Evolutionary conservation across 2,113 vertebrate species (phyloP).

Genomic region (Bufo bufo): DNA sequence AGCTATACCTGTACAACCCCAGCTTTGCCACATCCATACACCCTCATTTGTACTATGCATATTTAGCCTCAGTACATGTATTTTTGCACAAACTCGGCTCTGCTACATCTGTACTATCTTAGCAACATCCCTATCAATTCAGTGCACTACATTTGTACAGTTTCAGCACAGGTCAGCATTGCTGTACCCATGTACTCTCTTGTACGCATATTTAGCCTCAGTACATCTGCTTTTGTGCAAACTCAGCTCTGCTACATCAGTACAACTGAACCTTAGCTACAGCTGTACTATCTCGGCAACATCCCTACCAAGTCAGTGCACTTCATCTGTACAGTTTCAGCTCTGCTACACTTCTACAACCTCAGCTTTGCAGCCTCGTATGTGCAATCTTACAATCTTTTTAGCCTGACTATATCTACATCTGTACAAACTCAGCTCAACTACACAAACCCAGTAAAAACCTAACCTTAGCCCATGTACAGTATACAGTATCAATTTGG

Average conservation of each 20-base stretch:
- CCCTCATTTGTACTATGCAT: no score
- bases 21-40: neutral
- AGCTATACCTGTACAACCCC: neutral
- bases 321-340: neutral
- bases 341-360: neutral
- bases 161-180: neutral
- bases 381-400: no score
- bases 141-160: neutral
- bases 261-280: neutral
- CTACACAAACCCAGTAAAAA: no score
- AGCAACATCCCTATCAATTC: neutral
- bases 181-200: no score
- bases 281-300: neutral
- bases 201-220: no score
- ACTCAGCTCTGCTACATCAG: neutral
- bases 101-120: neutral
- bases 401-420: no score
- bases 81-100: neutral
- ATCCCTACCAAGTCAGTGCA: no score
- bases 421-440: no score
- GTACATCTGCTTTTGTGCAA: no score
- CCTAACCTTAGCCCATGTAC: no score
- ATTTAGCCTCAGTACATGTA: neutral
- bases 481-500: no score
- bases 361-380: no score